Base-by-base conservation (phyloP, 2,888 invertebrate species). In the Capitulum mitella region DNA sequence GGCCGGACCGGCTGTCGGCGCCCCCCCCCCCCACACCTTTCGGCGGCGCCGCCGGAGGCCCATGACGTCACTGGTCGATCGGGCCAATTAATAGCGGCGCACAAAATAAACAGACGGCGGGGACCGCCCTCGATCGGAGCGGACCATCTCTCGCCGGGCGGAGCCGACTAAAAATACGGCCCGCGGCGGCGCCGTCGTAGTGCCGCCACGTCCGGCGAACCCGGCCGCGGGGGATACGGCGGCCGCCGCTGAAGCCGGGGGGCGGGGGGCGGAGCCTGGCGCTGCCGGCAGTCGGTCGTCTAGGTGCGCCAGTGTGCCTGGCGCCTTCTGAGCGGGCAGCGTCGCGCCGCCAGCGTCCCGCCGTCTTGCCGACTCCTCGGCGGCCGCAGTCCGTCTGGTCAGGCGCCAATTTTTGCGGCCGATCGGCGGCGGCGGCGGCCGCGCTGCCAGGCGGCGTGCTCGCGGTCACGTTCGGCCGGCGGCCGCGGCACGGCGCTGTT, bases 401-500 rank as follows among this genome's bases (percentile, higher is more conserved):
- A 26, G 70, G 37, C 70, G 70, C 70, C 70, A 70, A 70, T 70
- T 70, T 70, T 40, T 40, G 40, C 40, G 6, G 58, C 58, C 51
- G 29, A 58, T 19, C 58, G 34, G 37, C 70, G 37, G 12, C 37
- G 26, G 22, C 26, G 40, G 70, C 70, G 70, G 70, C 40, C 19
- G 58, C 58, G 58, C n/a, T 14, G 58, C 5, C 22, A 6, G 19
- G 51, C 5, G 22, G 5, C 51, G 64, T 34, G 34, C 64, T 22
- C 34, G 51, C 34, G 16, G 64, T 64, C 64, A 16, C 64, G 34
- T 32, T 3, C 19, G 3, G 64, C 16, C 34, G 58, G 16, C 51
- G 51, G 19, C 51, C 51, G 51, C 5, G 29, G 61, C 61, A 32
- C 34, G 19, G 34, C 2, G 64, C 29, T 6, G 64, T 34, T 32